Base-by-base conservation (phyloP, 1,140 invertebrate species). In the Triops longicaudatus region DNA sequence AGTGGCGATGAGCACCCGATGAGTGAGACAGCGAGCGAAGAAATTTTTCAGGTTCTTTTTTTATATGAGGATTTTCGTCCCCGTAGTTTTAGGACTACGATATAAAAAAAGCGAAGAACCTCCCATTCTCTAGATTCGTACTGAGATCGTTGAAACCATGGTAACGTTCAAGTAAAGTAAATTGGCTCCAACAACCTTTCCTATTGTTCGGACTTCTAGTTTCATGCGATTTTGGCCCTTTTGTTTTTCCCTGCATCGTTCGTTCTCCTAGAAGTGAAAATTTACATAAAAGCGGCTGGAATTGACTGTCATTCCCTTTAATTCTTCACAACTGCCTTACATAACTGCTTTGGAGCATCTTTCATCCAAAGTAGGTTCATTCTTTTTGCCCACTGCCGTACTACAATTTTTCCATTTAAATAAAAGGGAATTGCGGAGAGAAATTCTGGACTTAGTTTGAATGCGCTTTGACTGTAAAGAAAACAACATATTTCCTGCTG, bases 141-240 rank as follows among this genome's bases (percentile, higher is more conserved):
- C 22, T 63, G 50, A 63, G 50, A 63, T 63, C 50, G 50, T 63
- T 63, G 50, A 63, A 63, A 63, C 50, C 50, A 63, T 63, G 50
- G 50, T n/a, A 63, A 63, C 50, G 50, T 63, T 63, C 10, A 63
- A 63, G 50, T 14, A 63, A 63, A 22, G 50, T 63, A 63, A 63
- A 63, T 63, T 63, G 50, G 50, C 50, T 63, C 50, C 50, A 22
- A 63, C 50, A 63, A 63, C n/a, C 50, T 9, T 63, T 63, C n/a
- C 50, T 63, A 63, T 63, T 63, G 50, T 63, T 63, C n/a, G n/a
- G 17, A 22, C 50, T 37, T 37, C 7, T 22, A 63, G 10, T 63
- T 63, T 63, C 22, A 63, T 63, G 50, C 14, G 50, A 63, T 22
- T 63, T 63, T 63, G 10, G 14, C 7, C n/a, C 3, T 22, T 63